These are phyloP conservation scores for Oryzias javanicus DNA, from an alignment of 2,113 vertebrate genomes.

Conservation along the genomic window DNA sequence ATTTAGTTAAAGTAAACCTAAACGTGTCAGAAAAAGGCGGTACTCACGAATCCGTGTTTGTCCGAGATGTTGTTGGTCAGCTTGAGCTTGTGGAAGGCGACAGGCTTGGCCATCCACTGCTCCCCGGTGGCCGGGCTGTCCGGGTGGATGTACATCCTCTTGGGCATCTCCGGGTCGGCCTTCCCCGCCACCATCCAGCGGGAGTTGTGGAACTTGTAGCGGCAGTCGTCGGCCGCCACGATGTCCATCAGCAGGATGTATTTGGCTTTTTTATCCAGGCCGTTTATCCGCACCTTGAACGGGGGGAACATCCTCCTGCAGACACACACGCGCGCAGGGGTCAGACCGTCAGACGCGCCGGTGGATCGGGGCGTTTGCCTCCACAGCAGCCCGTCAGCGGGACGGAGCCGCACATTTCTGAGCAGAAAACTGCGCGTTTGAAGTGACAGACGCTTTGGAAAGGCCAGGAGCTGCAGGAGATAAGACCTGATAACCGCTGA, in stretches of 20 bases:
- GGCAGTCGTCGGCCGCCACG: constrained; percentile 95
- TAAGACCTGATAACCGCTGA: constrained; percentile 14
- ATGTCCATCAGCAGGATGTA: constrained; percentile 99
- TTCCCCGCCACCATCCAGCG: constrained; percentile 99
- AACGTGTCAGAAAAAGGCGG: not conserved
- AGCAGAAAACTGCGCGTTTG: constrained; percentile 49
- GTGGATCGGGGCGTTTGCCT: no score
- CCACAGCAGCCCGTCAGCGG: not conserved
- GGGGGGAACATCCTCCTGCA: constrained; percentile 97
- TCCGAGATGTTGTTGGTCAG: constrained; percentile 99
- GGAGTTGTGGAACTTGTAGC: constrained; percentile 98
- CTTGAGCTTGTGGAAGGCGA: constrained; percentile 98
- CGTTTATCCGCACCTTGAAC: constrained; percentile 96
- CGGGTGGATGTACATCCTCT: constrained; percentile 98
- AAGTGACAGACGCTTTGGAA: constrained; percentile 73
- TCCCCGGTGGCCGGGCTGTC: constrained; percentile 97
- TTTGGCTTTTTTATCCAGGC: constrained; percentile 97
- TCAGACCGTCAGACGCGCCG: constrained; percentile 6
- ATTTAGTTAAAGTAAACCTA: not conserved
- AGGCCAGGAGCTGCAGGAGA: constrained; percentile 50
- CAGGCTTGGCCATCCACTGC: constrained; percentile 99
- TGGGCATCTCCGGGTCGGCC: constrained; percentile 98
- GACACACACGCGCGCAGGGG: constrained; percentile 9
- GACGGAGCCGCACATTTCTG: constrained; percentile 57
- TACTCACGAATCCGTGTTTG: constrained; percentile 99